Conservation (phyloP, 2,113 vertebrate species). For the Odobenus rosmarus region DNA sequence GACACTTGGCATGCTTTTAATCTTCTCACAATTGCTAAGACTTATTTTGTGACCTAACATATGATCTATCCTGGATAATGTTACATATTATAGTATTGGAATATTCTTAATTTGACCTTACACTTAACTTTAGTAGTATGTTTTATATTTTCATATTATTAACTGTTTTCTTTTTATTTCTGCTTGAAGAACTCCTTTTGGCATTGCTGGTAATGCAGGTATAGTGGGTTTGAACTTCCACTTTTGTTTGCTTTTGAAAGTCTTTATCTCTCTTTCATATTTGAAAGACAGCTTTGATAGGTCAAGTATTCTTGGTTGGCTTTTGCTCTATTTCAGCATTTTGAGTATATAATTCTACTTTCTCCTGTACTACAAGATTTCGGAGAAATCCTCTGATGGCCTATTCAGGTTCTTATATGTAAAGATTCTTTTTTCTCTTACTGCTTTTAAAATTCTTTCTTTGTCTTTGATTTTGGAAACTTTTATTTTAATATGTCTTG, state of each 20-base stretch:
- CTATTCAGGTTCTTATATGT: neutral
- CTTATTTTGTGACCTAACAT: neutral
- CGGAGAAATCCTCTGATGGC: neutral
- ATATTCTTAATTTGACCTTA: neutral
- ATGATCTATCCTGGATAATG: neutral
- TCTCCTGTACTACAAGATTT: neutral
- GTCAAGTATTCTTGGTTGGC: neutral
- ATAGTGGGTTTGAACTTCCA: neutral
- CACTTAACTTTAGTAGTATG: neutral
- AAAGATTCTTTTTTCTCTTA: neutral
- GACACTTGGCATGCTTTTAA: neutral
- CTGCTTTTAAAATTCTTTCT: neutral
- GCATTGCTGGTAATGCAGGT: neutral
- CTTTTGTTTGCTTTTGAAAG: neutral
- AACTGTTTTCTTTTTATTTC: neutral
- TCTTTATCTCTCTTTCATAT: neutral
- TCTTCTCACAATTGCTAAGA: neutral
- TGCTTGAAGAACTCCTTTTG: neutral
- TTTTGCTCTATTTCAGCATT: neutral
- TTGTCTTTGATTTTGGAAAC: neutral
- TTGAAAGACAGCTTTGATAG: neutral
- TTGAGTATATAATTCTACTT: neutral
- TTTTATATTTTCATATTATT: neutral
- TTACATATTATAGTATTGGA: neutral
- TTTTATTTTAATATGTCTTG: neutral